Base-by-base conservation (phyloP, 2,113 vertebrate species). In the Sclerurus mexicanus region DNA sequence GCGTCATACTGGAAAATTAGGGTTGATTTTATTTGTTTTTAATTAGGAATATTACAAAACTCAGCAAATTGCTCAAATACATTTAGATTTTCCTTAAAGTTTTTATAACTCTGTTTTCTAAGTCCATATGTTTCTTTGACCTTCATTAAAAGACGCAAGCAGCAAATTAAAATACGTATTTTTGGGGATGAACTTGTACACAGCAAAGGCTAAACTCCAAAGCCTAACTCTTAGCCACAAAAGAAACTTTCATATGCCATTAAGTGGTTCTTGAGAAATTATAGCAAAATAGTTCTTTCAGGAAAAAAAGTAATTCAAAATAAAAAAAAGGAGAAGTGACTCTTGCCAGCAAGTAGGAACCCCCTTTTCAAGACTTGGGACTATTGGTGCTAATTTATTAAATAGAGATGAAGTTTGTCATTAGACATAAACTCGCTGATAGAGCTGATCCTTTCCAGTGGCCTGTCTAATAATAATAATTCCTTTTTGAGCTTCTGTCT, bases 1-100 rank as follows among this genome's bases (percentile, higher is more conserved):
- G 76, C 4, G 69, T 96, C 91, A 89, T 82, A 60, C 80, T 94
- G 85, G 90, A 96, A 95, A 95, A 90, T 89, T 71, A 87, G 66
- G 46, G 60, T 90, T 90, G 63, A 83, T 85, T 90, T 95, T 80
- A 28, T 83, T 69, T 83, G 77, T 66, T 85, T 87, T 69, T 72
- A 64, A 75, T 90, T 90, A 92, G 52, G 55, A 96, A 89, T 95
- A 60, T 95, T 95, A 81, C 23, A 84, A 86, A 95, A 91, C 52
- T 74, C 33, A 3, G 59, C 63, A 77, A 91, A 78, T 86, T 77
- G 64, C 82, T 97, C 27, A 22, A 84, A 90, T 78, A 17, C 22
- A 42, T 93, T 44, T 90, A 64, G 72, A 52, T 90, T 93, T 94
- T 79, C 88, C 76, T 82, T 67, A 21, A 83, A 83, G 49, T 21